Percentiles rank a stretch among this genome's conserved stretches.
phyloP scores from a whole-genome alignment of 2,113 vertebrate genomes.

The Phylloscopus trochiloides region DNA sequence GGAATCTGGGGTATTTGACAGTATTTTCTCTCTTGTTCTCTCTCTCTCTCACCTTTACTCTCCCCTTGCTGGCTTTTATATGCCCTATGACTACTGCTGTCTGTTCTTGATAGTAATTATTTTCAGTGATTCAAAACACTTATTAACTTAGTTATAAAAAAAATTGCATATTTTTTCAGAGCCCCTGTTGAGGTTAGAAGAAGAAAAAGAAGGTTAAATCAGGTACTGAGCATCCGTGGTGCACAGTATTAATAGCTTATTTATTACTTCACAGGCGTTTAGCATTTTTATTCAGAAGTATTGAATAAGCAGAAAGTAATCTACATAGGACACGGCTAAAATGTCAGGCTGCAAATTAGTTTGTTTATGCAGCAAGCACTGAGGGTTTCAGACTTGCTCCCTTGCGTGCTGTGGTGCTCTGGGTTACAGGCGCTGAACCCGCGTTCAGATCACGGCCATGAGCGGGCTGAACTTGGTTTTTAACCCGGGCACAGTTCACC shows the following conservation, averaged over 20 bases:
- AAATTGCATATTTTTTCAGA: background rate
- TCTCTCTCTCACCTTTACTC: background rate
- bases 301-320: conserved; percentile 31
- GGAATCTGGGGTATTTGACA: background rate
- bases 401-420: background rate
- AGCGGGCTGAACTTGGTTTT: background rate
- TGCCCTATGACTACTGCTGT: background rate
- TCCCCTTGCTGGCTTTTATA: background rate
- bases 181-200: background rate
- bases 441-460: background rate
- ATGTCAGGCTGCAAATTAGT: conserved; percentile 54
- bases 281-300: conserved; percentile 39
- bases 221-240: background rate
- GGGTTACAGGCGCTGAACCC: background rate
- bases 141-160: background rate
- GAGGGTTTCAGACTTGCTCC: background rate
- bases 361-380: background rate
- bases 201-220: conserved; percentile 23
- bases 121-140: background rate
- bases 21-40: background rate
- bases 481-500: background rate
- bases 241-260: background rate
- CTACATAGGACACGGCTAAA: background rate
- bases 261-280: conserved; percentile 3
- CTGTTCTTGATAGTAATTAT: background rate